These are phyloP conservation scores for Dasyornis broadbenti DNA, from an alignment of 2,113 vertebrate species.

Conservation along the genomic window DNA sequence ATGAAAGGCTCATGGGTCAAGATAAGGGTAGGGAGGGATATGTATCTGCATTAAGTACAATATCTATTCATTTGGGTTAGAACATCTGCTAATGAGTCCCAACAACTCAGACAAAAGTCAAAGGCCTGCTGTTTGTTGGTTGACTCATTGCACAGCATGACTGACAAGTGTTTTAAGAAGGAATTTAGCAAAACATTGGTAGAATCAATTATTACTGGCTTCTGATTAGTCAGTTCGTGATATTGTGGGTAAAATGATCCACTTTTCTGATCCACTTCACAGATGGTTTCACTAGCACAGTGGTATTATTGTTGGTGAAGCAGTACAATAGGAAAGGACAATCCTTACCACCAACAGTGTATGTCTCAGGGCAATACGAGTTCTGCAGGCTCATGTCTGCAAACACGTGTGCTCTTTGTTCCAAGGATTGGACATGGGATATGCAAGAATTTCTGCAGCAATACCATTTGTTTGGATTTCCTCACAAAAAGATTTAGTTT, in stretches of 20 bases:
- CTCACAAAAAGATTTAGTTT: neutral
- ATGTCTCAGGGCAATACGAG: neutral
- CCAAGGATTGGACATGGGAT: neutral
- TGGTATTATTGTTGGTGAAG: neutral
- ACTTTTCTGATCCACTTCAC: neutral
- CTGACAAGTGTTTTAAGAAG: neutral
- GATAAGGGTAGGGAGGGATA: neutral
- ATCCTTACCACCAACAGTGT: neutral
- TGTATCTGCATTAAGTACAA: neutral
- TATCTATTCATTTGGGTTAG: neutral
- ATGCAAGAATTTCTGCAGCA: neutral
- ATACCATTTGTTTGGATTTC: neutral
- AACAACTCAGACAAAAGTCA: neutral
- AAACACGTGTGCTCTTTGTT: neutral
- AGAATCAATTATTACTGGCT: neutral
- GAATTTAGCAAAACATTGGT: neutral
- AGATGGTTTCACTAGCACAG: neutral
- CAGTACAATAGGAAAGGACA: neutral
- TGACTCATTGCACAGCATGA: neutral
- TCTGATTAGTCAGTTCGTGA: neutral
- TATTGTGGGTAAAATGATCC: neutral
- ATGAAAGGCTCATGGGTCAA: fast-evolving
- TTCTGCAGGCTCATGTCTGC: neutral
- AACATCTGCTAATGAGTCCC: neutral
- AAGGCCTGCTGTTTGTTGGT: neutral